Percentiles rank a stretch among this genome's conserved stretches.
These are phyloP conservation scores for Takifugu rubripes DNA, from an alignment of 2,797 vertebrate genomes.

Conservation along the genomic window DNA sequence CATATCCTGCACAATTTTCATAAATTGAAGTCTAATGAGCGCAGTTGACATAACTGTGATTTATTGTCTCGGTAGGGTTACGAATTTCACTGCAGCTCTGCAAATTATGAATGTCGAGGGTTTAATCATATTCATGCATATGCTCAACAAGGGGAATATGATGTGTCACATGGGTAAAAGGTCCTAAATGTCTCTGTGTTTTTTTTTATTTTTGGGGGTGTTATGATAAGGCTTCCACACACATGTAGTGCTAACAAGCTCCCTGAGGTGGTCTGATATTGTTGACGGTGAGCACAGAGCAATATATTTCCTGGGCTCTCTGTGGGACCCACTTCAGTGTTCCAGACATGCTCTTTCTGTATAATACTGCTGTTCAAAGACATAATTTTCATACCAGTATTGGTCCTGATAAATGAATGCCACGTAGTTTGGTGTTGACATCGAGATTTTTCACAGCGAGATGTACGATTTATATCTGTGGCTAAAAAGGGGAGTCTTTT, in stretches of 20 bases:
- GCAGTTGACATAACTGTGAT: slow-evolving; percentile 74
- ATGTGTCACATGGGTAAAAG: slow-evolving; percentile 55
- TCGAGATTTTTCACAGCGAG: slow-evolving; percentile 31
- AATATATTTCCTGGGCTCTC: slow-evolving; percentile 62
- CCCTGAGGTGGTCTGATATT: slow-evolving; percentile 63
- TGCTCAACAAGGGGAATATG: slow-evolving; percentile 56
- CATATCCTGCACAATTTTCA: slow-evolving; percentile 75
- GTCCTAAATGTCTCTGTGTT: slow-evolving; percentile 48
- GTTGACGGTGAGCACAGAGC: slow-evolving; percentile 59
- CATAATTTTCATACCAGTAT: slow-evolving; percentile 41
- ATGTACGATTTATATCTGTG: slow-evolving; percentile 6
- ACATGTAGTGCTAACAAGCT: slow-evolving; percentile 70
- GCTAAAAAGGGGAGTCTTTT: slow-evolving; percentile 2
- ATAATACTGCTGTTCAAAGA: slow-evolving; percentile 45
- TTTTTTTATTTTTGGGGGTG: slow-evolving; percentile 56
- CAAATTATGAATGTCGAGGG: slow-evolving; percentile 72
- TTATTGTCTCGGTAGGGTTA: slow-evolving; percentile 72
- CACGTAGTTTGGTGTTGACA: slow-evolving; percentile 34
- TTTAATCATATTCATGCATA: slow-evolving; percentile 72
- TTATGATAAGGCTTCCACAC: slow-evolving; percentile 65
- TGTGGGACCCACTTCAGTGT: slow-evolving; percentile 45
- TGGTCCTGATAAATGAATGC: slow-evolving; percentile 26
- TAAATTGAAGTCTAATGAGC: slow-evolving; percentile 79
- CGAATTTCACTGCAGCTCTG: slow-evolving; percentile 65
- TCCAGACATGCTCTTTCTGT: slow-evolving; percentile 26